Evolutionary conservation across 2,888 invertebrate species (phyloP), one percentile per base, ranked within the genome.

Genomic region (Drosophila paranaensis): DNA sequence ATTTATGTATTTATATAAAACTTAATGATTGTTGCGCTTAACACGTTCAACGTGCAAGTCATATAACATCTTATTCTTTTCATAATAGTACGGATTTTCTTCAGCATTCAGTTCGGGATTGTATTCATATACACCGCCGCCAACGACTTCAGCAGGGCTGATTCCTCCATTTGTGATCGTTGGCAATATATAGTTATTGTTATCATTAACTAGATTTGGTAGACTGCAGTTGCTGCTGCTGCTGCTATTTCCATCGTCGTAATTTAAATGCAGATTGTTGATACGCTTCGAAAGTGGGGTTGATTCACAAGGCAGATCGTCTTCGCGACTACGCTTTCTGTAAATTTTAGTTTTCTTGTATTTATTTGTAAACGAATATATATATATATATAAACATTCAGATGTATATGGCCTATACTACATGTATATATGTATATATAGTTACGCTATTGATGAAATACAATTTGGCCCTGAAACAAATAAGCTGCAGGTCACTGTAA

Each of bases 211-310:
- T 62, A 69, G 60, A 45, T 67, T 58, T 35, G 82, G 76, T 61
- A 88, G 74, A 60, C 72, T 78, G 72, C 75, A 81, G 57, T 63
- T 82, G 76, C 78, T 90, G 71, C 81, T 85, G 71, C 79, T 90
- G 74, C 74, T 81, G 71, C 83, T 81, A 39, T 82, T 87, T 0
- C 78, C 82, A 66, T 80, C 82, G 69, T 92, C 71, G 87, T 90
- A 75, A 55, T 74, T 96, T 83, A 97, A 95, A 90, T 97, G 97
- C 58, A 98, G 94, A 93, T 97, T 97, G 92, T 97, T 97, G 85
- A 98, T 97, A 90, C 97, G 94, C 92, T 98, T 98, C 14, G 97
- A 97, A 60, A 98, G 93, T 60, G 98, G 97, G 94, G 96, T 96
- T 88, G 97, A 91, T 45, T 91, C 97, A 90, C 97, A 97, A 75